Evolutionary conservation across 2,113 vertebrate genomes (phyloP).

Genomic region (Chloropsis hardwickii): DNA sequence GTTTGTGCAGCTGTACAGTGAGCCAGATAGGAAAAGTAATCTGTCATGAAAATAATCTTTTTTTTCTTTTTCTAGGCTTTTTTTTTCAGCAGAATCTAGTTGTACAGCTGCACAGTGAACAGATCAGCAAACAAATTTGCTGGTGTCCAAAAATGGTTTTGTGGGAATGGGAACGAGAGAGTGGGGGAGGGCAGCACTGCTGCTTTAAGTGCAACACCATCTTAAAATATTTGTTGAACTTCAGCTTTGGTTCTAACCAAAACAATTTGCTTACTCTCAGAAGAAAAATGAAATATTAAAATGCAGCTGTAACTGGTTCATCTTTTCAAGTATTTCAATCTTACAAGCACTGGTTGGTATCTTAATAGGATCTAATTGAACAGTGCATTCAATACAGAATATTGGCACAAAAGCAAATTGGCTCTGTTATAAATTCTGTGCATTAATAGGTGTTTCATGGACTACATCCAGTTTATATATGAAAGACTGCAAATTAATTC

Average conservation of each 20-base stretch:
- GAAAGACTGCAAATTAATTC: background rate
- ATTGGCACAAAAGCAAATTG: background rate
- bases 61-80: background rate
- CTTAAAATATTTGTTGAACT: background rate
- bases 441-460: background rate
- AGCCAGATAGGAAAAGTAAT: conserved; percentile 41
- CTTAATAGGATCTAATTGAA: background rate
- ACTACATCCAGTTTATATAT: background rate
- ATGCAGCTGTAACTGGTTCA: background rate
- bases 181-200: background rate
- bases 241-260: background rate
- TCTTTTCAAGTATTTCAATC: background rate
- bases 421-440: background rate
- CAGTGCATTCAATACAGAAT: background rate
- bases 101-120: conserved; percentile 38
- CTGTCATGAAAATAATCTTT: background rate
- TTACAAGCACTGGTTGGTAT: background rate
- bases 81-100: conserved; percentile 25
- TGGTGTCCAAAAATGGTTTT: background rate
- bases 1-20: conserved; percentile 49
- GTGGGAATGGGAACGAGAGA: background rate
- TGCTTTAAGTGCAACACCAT: background rate
- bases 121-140: conserved; percentile 45
- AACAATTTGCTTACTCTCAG: background rate
- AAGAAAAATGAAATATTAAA: background rate